Percentiles rank a stretch among this genome's conserved stretches.
These are phyloP conservation scores for Eueremaeus valkanovi DNA, from an alignment of 2,888 invertebrate genomes.

Conservation along the genomic window DNA sequence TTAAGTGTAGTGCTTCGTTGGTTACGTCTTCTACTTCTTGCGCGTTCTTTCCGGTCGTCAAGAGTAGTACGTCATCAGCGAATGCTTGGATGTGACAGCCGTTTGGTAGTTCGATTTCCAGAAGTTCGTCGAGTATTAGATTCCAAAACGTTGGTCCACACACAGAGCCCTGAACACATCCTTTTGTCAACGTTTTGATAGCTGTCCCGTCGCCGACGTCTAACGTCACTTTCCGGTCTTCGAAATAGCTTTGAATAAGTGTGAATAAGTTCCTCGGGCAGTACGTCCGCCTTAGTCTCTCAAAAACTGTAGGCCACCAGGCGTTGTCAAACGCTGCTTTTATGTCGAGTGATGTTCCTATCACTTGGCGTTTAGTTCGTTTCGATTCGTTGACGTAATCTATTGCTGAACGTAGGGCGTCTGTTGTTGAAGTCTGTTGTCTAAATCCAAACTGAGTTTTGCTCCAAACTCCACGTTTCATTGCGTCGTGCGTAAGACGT, in stretches of 20 bases:
- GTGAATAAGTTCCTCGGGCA: background rate
- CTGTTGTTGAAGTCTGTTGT: background rate
- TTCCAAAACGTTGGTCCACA: conserved; percentile 39
- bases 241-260: conserved; percentile 16
- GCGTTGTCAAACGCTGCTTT: background rate
- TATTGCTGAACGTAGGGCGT: too few species aligned
- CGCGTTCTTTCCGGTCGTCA: background rate
- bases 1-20: background rate
- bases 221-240: background rate
- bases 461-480: background rate
- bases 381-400: background rate
- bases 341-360: background rate
- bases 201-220: background rate
- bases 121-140: background rate
- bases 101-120: background rate
- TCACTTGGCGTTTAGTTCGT: background rate
- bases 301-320: background rate
- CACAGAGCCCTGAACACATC: conserved; percentile 37
- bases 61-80: conserved; percentile 33
- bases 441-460: conserved; percentile 16
- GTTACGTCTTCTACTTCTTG: background rate
- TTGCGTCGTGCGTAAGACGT: background rate
- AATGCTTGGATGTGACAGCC: conserved; percentile 37
- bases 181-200: conserved; percentile 35
- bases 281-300: background rate